Base-by-base conservation (phyloP, 2,888 invertebrate genomes). In the Torymus aiolomorphi region DNA sequence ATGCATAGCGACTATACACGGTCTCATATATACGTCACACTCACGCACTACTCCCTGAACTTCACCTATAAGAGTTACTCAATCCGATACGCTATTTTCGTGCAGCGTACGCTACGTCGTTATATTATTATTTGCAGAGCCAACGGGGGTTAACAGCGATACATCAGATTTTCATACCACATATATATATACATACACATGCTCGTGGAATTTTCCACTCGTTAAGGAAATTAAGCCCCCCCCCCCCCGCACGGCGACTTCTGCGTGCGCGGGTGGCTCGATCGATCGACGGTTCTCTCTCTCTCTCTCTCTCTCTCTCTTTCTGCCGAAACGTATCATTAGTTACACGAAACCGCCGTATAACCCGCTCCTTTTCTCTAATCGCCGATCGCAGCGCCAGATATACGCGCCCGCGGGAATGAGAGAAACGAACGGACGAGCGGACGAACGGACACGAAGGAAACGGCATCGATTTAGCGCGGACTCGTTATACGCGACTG, bases 311-410 rank as follows among this genome's bases (percentile, higher is more conserved):
- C 12, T 5, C 42, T 74, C 82, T 80, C 82, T 83, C 83, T 82
- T 83, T 84, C 76, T 54, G 24, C 80, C 83, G 82, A 83, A 83
- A 81, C 78, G 82, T 78, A 82, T 84, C 82, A 84, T 85, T 85
- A 84, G 83, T 81, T 83, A 84, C 83, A 85, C 84, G 85, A 84
- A 82, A 83, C 56, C 52, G 18, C 54, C 11, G 78, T 82, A 83
- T 82, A 84, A 83, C 82, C 80, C 78, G 82, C 56, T 24, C 31
- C 31, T 31, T 31, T 31, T 31, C 83, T 82, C 82, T 82, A 85
- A 84, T 84, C 82, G 82, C 81, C 82, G 83, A 84, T 84, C 82
- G 83, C 78, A 78, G 66, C 70, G 69, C 78, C 76, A 82, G 84
- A 84, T 84, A 83, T 14, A 51, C n/a, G n/a, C n/a, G n/a, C n/a